A percentile compares a stretch with the other conserved stretches of the same genome.
These are phyloP conservation scores for Zosterops japonicus DNA, from an alignment of 2,113 vertebrate genomes.

Conservation along the genomic window DNA sequence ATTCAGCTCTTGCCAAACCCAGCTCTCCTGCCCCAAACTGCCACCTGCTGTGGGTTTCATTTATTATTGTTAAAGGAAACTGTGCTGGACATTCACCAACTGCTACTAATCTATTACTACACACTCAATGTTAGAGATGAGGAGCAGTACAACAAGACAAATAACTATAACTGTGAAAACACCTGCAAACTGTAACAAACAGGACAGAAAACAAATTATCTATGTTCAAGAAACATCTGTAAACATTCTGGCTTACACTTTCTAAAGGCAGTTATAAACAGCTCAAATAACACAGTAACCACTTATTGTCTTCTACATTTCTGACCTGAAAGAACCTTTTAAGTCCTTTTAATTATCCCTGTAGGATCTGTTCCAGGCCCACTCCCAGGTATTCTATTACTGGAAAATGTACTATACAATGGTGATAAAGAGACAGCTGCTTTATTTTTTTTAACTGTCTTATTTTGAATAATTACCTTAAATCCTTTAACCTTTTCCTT, in stretches of 20 bases:
- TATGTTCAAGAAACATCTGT: neutral
- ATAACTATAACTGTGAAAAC: neutral
- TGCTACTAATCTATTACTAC: neutral
- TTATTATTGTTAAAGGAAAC: neutral
- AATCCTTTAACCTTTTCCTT: neutral
- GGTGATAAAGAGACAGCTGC: neutral
- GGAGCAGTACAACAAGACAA: neutral
- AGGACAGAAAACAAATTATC: neutral
- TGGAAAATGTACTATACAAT: neutral
- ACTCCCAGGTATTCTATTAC: neutral
- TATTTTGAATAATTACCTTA: neutral
- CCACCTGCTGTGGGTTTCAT: neutral
- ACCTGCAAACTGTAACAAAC: neutral
- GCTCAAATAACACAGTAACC: neutral
- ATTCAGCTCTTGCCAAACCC: neutral
- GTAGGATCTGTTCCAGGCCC: neutral
- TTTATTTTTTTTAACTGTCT: neutral
- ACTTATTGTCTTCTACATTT: neutral
- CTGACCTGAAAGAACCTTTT: neutral
- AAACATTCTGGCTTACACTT: neutral
- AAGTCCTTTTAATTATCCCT: neutral
- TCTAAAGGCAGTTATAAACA: neutral
- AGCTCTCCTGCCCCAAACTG: neutral
- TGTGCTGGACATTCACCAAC: neutral
- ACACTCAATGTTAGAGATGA: neutral